Percentiles rank a stretch among this genome's conserved stretches.
phyloP scores from a whole-genome alignment of 2,888 invertebrate species.

The Calephelis perditalis region DNA sequence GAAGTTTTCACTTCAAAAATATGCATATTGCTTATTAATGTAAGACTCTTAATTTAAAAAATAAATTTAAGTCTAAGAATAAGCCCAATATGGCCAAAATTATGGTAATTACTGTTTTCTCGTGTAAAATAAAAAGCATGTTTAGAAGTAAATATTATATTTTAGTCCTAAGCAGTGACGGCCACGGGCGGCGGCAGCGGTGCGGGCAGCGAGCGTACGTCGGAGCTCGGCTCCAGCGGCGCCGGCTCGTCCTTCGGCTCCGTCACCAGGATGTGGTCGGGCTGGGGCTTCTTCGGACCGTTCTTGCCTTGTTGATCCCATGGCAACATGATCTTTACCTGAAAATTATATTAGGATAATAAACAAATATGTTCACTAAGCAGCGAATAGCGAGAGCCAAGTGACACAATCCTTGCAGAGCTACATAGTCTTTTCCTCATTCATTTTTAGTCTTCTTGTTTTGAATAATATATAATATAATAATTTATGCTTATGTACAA shows the following conservation, averaged over 20 bases:
- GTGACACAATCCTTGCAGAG: too few species aligned
- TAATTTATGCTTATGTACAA: too few species aligned
- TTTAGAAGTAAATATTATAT: slow-evolving; percentile 3
- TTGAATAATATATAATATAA: too few species aligned
- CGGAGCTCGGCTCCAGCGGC: slow-evolving; percentile 84
- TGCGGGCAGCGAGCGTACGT: slow-evolving; percentile 83
- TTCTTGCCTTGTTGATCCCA: slow-evolving; percentile 98
- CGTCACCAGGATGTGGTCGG: slow-evolving; percentile 97
- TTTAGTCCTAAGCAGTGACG: slow-evolving; percentile 48
- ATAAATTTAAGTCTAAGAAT: too few species aligned
- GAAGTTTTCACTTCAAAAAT: too few species aligned
- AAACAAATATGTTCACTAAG: not conserved
- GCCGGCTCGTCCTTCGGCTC: slow-evolving; percentile 97
- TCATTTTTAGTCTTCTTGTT: too few species aligned
- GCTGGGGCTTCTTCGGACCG: slow-evolving; percentile 98
- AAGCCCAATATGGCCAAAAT: too few species aligned
- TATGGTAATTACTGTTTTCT: too few species aligned
- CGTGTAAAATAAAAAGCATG: not conserved
- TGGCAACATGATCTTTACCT: slow-evolving; percentile 99
- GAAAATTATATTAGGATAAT: slow-evolving; percentile 35
- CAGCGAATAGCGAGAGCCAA: too few species aligned
- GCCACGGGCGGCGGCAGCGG: slow-evolving; percentile 64
- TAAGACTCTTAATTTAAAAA: not conserved
- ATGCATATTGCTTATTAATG: too few species aligned
- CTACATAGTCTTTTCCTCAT: too few species aligned